Percentiles rank a stretch among this genome's conserved stretches.
phyloP scores from a whole-genome alignment of 2,113 vertebrate species.

The Crotophaga sulcirostris region DNA sequence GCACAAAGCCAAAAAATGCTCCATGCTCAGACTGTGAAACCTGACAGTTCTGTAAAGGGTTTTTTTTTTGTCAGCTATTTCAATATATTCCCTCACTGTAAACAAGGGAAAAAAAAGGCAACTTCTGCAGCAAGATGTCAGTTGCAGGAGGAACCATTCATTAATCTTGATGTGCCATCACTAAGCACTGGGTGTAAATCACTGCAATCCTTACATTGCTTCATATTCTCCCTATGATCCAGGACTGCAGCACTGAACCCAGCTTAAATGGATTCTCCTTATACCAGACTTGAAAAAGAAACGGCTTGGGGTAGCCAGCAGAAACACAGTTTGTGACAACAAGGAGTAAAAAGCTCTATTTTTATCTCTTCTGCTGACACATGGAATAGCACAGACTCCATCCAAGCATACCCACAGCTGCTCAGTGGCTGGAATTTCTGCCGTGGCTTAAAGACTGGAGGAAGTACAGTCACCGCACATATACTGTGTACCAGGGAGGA shows the following conservation, averaged over 20 bases:
- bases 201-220: background rate
- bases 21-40: background rate
- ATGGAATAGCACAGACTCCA: background rate
- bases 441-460: background rate
- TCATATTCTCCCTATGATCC: background rate
- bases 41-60: background rate
- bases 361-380: constrained; percentile 48
- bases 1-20: background rate
- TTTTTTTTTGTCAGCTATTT: background rate
- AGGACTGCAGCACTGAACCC: background rate
- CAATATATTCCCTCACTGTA: background rate
- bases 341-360: constrained; percentile 32
- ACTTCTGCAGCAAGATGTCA: background rate
- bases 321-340: background rate
- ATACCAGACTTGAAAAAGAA: background rate
- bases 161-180: background rate
- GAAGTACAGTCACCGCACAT: constrained; percentile 2
- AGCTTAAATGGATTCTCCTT: background rate
- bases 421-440: constrained; percentile 23
- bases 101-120: background rate
- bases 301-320: background rate
- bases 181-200: background rate
- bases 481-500: background rate
- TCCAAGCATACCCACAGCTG: background rate
- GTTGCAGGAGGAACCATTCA: background rate